phyloP scores from a whole-genome alignment of 2,113 vertebrate species.

The Silurus glanis region DNA sequence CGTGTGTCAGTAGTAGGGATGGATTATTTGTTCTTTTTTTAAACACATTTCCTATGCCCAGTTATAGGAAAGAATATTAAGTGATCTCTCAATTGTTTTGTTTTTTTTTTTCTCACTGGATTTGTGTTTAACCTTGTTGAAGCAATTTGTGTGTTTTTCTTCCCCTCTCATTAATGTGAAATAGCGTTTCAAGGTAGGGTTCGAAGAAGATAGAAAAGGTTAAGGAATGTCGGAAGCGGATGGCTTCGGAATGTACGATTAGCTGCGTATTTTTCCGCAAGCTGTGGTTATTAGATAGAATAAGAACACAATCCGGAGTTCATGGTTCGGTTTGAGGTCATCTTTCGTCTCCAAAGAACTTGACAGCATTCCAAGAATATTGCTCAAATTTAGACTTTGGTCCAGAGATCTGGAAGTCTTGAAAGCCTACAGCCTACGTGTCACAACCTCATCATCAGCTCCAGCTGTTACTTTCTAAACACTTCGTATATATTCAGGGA shows the following conservation, averaged over 20 bases:
- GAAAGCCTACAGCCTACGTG: neutral
- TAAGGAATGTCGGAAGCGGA: neutral
- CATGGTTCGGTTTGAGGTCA: neutral
- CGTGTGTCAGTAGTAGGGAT: conserved; percentile 37
- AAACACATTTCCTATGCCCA: conserved; percentile 2
- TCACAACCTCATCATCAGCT: neutral
- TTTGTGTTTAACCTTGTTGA: conserved; percentile 17
- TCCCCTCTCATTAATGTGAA: neutral
- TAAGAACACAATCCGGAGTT: neutral
- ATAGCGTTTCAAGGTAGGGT: neutral
- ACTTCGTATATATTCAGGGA: neutral
- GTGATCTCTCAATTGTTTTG: neutral
- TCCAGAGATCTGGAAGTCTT: neutral
- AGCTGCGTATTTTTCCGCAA: neutral
- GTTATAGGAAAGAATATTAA: conserved; percentile 28
- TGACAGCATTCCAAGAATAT: neutral
- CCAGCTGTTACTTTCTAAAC: neutral
- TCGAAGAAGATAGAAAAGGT: conserved; percentile 5
- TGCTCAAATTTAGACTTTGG: neutral
- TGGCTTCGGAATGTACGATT: conserved; percentile 3
- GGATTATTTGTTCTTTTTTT: conserved; percentile 21
- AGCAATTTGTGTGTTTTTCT: conserved; percentile 6
- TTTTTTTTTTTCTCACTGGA: neutral
- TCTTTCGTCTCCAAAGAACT: neutral
- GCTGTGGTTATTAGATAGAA: neutral